A percentile compares a stretch with the other conserved stretches of the same genome.
Conservation (phyloP, 2,888 invertebrate species). For the Macaria notata region DNA sequence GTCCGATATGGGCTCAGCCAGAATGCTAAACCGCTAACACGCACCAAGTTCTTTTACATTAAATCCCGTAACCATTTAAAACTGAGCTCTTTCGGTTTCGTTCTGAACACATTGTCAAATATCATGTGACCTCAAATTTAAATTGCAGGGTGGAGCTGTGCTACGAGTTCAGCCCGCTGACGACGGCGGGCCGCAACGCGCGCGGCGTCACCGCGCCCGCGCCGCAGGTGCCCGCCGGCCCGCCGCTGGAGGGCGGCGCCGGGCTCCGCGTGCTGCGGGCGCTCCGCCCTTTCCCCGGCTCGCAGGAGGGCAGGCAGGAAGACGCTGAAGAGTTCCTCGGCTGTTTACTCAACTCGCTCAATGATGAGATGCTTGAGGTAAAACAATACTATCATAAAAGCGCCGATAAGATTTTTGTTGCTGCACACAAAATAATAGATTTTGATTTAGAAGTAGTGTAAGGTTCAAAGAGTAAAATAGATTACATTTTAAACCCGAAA, state of each 20-base stretch:
- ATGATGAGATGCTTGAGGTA: slow-evolving; percentile 98
- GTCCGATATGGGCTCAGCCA: too few relatives aligned
- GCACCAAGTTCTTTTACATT: not conserved
- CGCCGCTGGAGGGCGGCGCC: slow-evolving; percentile 94
- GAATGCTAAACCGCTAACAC: too few relatives aligned
- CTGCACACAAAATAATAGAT: too few relatives aligned
- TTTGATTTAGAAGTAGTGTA: too few relatives aligned
- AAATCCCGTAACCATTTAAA: too few relatives aligned
- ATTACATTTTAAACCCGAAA: too few relatives aligned
- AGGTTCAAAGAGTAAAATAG: too few relatives aligned
- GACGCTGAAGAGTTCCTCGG: slow-evolving; percentile 99
- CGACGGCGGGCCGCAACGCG: slow-evolving; percentile 74
- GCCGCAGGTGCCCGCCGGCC: slow-evolving; percentile 84
- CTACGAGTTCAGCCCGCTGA: slow-evolving; percentile 88
- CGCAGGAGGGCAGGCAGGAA: slow-evolving; percentile 95
- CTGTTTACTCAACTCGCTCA: slow-evolving; percentile 95
- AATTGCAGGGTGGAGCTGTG: slow-evolving; percentile 86
- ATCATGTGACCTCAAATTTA: not conserved
- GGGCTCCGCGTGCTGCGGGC: slow-evolving; percentile 93
- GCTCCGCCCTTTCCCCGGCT: slow-evolving; percentile 83
- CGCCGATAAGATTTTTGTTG: too few relatives aligned
- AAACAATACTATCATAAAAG: too few relatives aligned
- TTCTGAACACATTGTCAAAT: too few relatives aligned
- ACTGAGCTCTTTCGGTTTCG: too few relatives aligned
- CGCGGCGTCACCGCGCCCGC: slow-evolving; percentile 47